Conservation (phyloP, 2,113 vertebrate genomes). For the Hyperopisus bebe region DNA sequence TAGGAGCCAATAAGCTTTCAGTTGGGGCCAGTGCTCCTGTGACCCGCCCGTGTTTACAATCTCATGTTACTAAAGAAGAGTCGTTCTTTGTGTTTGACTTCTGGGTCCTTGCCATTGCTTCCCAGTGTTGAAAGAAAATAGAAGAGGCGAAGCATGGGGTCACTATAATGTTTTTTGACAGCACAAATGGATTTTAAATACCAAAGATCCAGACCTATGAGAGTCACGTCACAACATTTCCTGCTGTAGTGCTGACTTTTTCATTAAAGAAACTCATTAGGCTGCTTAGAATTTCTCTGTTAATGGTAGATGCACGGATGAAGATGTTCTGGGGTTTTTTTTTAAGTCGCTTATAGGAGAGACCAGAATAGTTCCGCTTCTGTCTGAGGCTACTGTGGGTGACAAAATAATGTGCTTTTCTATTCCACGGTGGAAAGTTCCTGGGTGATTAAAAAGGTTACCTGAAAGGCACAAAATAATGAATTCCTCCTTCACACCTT, state of each 20-base stretch:
- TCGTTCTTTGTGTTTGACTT: not conserved
- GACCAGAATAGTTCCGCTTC: not conserved
- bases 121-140: not conserved
- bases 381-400: not conserved
- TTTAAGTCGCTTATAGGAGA: not conserved
- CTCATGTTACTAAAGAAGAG: not conserved
- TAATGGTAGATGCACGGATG: not conserved
- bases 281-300: not conserved
- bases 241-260: constrained; percentile 5
- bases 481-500: not conserved
- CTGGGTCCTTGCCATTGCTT: not conserved
- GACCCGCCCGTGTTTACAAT: not conserved
- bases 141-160: not conserved
- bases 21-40: not conserved
- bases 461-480: not conserved
- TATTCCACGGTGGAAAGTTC: not conserved
- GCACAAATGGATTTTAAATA: constrained; percentile 12
- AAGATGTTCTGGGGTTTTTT: not conserved
- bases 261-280: constrained; percentile 10
- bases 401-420: not conserved
- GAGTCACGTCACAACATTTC: not conserved
- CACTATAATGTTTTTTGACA: not conserved
- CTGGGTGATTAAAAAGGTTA: not conserved
- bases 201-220: not conserved
- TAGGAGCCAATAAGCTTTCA: not conserved